Percentiles rank a stretch among this genome's conserved stretches.
Conservation (phyloP, 1,140 invertebrate species). For the Brachionus plicatilis region DNA sequence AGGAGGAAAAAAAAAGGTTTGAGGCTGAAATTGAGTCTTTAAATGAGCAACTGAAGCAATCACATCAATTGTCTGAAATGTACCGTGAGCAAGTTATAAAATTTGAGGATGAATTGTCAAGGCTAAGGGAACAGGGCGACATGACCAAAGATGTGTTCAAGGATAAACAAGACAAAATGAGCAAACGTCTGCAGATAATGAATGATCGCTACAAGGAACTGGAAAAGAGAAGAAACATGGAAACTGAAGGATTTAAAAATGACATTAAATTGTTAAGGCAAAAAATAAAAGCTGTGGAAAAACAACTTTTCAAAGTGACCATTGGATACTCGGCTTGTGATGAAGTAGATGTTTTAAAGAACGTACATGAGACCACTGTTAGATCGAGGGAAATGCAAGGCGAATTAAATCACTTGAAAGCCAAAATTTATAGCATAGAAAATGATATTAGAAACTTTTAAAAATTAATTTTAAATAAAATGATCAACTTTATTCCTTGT, state of each 20-base stretch:
- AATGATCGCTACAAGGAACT: slow-evolving; percentile 54
- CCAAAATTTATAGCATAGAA: slow-evolving; percentile 54
- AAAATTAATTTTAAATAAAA: neutral
- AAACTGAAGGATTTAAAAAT: slow-evolving; percentile 56
- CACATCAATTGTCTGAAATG: slow-evolving; percentile 53
- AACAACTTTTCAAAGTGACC: slow-evolving; percentile 54
- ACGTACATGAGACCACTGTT: slow-evolving; percentile 52
- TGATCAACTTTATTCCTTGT: too few species aligned
- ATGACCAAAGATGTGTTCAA: slow-evolving; percentile 53
- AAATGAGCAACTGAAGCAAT: slow-evolving; percentile 50
- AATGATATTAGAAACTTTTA: slow-evolving; percentile 55
- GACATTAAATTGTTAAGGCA: slow-evolving; percentile 55
- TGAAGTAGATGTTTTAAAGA: slow-evolving; percentile 51
- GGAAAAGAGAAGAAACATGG: slow-evolving; percentile 53
- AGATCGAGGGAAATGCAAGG: slow-evolving; percentile 52
- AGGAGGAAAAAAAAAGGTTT: slow-evolving; percentile 34
- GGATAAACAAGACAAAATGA: slow-evolving; percentile 53
- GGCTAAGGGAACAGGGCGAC: slow-evolving; percentile 53
- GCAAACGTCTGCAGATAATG: slow-evolving; percentile 51
- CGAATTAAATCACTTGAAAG: slow-evolving; percentile 54
- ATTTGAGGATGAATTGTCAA: slow-evolving; percentile 53
- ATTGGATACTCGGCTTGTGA: slow-evolving; percentile 50
- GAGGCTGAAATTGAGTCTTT: slow-evolving; percentile 45
- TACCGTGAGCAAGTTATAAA: slow-evolving; percentile 56
- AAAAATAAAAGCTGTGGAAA: slow-evolving; percentile 54